A percentile compares a stretch with the other conserved stretches of the same genome.
Conservation (phyloP, 2,113 vertebrate species). For the Astur gentilis region DNA sequence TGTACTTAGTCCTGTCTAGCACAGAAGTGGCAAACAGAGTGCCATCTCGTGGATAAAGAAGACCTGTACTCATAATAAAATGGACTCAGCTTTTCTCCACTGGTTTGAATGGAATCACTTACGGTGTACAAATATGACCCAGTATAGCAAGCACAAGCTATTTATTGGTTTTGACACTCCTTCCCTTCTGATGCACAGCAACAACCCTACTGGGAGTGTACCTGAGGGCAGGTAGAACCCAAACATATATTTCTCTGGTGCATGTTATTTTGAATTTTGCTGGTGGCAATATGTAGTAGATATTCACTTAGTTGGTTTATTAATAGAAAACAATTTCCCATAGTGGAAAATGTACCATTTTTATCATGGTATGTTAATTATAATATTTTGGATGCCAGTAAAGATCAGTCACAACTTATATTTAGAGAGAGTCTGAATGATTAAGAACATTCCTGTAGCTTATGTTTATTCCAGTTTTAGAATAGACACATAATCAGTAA, state of each 20-base stretch:
- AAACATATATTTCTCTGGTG: background rate
- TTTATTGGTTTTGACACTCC: background rate
- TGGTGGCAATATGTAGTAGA: background rate
- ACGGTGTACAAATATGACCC: background rate
- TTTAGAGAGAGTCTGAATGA: constrained; percentile 30
- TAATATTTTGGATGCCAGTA: constrained; percentile 7
- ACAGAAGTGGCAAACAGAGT: constrained; percentile 44
- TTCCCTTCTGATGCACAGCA: background rate
- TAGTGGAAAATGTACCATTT: constrained; percentile 13
- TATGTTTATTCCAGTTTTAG: constrained; percentile 20
- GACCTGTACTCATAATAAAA: background rate
- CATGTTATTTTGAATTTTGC: background rate
- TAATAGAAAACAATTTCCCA: background rate
- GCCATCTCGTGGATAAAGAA: constrained; percentile 72
- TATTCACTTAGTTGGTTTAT: background rate
- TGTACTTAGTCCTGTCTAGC: background rate
- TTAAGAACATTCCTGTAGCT: constrained; percentile 19
- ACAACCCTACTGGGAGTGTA: background rate
- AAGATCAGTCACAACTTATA: constrained; percentile 14
- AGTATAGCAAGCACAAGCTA: background rate
- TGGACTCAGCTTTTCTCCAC: background rate
- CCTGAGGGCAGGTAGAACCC: background rate
- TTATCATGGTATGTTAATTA: constrained; percentile 25
- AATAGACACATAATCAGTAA: constrained; percentile 4
- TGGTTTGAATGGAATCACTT: background rate